A percentile compares a stretch with the other conserved stretches of the same genome.
phyloP scores from a whole-genome alignment of 2,888 invertebrate genomes.

The Drosophila conformis region DNA sequence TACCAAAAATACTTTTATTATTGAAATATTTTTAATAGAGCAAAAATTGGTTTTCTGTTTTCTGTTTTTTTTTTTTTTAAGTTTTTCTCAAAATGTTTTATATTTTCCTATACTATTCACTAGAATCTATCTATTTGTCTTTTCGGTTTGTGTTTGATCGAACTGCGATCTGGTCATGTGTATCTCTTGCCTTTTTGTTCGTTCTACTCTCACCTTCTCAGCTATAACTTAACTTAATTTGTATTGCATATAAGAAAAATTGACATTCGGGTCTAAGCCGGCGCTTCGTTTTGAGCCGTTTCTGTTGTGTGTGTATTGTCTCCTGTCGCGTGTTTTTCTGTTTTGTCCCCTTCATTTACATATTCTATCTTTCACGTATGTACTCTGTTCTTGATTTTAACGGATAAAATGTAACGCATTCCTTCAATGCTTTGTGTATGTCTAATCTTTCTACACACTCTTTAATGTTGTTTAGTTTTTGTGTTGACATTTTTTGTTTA shows the following conservation, averaged over 20 bases:
- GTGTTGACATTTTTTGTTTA: conserved; percentile 42
- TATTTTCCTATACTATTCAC: background rate
- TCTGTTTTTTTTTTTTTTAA: background rate
- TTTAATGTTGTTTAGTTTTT: conserved; percentile 42
- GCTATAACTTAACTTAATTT: conserved; percentile 32
- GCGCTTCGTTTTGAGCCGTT: conserved; percentile 18
- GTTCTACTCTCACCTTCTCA: conserved; percentile 31
- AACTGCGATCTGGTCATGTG: background rate
- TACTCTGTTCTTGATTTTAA: conserved; percentile 14
- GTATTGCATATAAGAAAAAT: conserved; percentile 67
- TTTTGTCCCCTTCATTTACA: conserved; percentile 22
- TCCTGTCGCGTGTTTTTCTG: conserved; percentile 33
- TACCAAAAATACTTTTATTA: background rate
- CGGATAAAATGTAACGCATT: conserved; percentile 5
- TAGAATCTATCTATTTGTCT: background rate
- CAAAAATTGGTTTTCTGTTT: background rate
- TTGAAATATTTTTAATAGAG: background rate
- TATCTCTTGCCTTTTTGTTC: background rate
- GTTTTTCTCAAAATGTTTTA: background rate
- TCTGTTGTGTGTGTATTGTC: conserved; percentile 39
- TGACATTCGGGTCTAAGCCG: conserved; percentile 81
- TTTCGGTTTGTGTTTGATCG: background rate
- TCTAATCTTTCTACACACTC: conserved; percentile 28
- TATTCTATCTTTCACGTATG: conserved; percentile 19
- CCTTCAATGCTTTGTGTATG: conserved; percentile 45